Evolutionary conservation across 2,797 vertebrate genomes (phyloP).

Genomic region (Gymnodraco acuticeps): DNA sequence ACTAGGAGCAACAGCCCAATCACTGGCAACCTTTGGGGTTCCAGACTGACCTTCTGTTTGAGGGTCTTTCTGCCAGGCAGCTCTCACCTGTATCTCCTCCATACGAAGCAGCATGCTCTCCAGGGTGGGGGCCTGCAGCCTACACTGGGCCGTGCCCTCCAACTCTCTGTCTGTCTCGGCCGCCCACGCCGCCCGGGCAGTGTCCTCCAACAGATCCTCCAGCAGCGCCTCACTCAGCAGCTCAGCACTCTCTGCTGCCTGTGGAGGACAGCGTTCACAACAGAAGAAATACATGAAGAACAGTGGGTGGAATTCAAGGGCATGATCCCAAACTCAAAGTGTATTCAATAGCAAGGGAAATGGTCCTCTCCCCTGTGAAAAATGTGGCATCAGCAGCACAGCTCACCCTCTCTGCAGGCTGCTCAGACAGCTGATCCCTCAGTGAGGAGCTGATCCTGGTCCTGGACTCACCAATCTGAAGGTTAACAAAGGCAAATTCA

Average conservation of each 20-base stretch:
- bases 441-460: slow-evolving; percentile 52
- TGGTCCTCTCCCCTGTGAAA: slow-evolving; percentile 13
- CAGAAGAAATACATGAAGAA: background rate
- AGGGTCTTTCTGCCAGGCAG: background rate
- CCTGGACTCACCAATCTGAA: slow-evolving; percentile 74
- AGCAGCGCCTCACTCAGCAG: slow-evolving; percentile 72
- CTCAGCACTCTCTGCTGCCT: slow-evolving; percentile 77
- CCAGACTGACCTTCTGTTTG: slow-evolving; percentile 41
- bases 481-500: slow-evolving; percentile 33
- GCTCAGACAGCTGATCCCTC: slow-evolving; percentile 53
- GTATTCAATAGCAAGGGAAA: slow-evolving; percentile 1
- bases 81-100: slow-evolving; percentile 96
- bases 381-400: background rate
- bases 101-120: slow-evolving; percentile 93
- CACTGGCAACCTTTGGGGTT: slow-evolving; percentile 55
- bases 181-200: slow-evolving; percentile 63
- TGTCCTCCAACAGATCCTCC: slow-evolving; percentile 83
- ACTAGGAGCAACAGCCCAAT: slow-evolving; percentile 29
- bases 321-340: background rate
- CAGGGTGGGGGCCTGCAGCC: slow-evolving; percentile 79
- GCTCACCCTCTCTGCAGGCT: slow-evolving; percentile 77
- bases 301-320: background rate
- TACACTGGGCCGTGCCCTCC: slow-evolving; percentile 52
- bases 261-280: slow-evolving; percentile 11
- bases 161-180: slow-evolving; percentile 63